Evolutionary conservation across 2,797 vertebrate species (phyloP).

Genomic region (Rhinogobio ventralis): DNA sequence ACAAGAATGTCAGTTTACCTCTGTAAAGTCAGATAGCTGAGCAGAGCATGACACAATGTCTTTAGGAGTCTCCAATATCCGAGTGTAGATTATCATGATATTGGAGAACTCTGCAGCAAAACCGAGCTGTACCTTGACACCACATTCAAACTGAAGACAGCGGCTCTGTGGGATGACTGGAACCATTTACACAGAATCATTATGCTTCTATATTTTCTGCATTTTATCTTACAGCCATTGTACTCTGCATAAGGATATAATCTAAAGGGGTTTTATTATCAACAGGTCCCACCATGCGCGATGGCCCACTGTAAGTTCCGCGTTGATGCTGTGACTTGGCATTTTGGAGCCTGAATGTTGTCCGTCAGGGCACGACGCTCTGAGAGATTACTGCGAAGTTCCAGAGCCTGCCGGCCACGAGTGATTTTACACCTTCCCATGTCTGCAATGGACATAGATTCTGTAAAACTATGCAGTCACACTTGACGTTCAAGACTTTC

Average conservation of each 20-base stretch:
- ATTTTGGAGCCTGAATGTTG: constrained; percentile 67
- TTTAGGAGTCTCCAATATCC: constrained; percentile 76
- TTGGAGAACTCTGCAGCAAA: constrained; percentile 91
- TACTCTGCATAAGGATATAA: neutral
- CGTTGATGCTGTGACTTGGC: constrained; percentile 74
- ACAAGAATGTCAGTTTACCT: constrained; percentile 69
- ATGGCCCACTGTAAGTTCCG: constrained; percentile 88
- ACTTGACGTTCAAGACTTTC: neutral
- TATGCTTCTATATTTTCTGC: neutral
- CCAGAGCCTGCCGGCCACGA: constrained; percentile 84
- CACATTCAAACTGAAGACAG: constrained; percentile 81
- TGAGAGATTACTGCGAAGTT: constrained; percentile 87
- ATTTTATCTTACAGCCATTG: neutral
- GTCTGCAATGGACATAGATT: constrained; percentile 70
- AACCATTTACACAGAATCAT: neutral
- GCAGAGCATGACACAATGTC: constrained; percentile 79
- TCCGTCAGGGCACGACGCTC: constrained; percentile 86
- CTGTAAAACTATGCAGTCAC: neutral
- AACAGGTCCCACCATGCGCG: constrained; percentile 78
- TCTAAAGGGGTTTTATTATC: neutral
- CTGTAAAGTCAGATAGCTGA: constrained; percentile 81
- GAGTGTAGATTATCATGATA: constrained; percentile 88
- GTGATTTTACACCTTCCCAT: constrained; percentile 86
- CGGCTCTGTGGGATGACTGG: constrained; percentile 81
- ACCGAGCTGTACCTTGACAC: constrained; percentile 83